phyloP scores from a whole-genome alignment of 2,888 invertebrate genomes.

The Macrophya alboannulata region DNA sequence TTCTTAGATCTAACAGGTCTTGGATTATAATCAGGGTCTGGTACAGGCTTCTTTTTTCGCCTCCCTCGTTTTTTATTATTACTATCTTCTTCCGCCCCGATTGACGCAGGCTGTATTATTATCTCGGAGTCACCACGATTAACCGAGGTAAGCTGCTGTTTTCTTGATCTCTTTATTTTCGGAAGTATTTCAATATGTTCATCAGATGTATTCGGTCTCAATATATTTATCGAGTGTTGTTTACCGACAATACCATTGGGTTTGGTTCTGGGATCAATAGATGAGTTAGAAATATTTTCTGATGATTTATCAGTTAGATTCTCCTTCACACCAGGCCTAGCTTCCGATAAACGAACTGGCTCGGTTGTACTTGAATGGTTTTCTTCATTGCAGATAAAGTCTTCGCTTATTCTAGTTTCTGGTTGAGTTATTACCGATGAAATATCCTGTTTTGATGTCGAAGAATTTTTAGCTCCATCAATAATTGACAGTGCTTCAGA shows the following conservation, averaged over 20 bases:
- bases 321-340: neutral
- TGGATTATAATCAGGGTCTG: slow-evolving; percentile 69
- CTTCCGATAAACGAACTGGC: neutral
- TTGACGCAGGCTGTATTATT: slow-evolving; percentile 76
- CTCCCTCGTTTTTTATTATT: slow-evolving; percentile 67
- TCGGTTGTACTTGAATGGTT: neutral
- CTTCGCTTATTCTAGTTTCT: slow-evolving; percentile 3
- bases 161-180: slow-evolving; percentile 75
- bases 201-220: slow-evolving; percentile 57
- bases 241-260: slow-evolving; percentile 55
- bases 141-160: slow-evolving; percentile 76
- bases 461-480: neutral
- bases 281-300: slow-evolving; percentile 55
- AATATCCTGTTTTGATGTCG: neutral
- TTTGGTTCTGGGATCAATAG: slow-evolving; percentile 48
- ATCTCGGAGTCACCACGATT: slow-evolving; percentile 78
- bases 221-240: slow-evolving; percentile 58
- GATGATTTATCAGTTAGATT: slow-evolving; percentile 57
- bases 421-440: neutral
- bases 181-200: slow-evolving; percentile 23
- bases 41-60: slow-evolving; percentile 67
- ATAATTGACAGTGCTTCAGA: neutral
- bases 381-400: neutral
- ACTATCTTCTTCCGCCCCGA: slow-evolving; percentile 67
- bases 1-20: slow-evolving; percentile 63